phyloP scores from a whole-genome alignment of 2,797 vertebrate species.

The Eulemur albifrons region DNA sequence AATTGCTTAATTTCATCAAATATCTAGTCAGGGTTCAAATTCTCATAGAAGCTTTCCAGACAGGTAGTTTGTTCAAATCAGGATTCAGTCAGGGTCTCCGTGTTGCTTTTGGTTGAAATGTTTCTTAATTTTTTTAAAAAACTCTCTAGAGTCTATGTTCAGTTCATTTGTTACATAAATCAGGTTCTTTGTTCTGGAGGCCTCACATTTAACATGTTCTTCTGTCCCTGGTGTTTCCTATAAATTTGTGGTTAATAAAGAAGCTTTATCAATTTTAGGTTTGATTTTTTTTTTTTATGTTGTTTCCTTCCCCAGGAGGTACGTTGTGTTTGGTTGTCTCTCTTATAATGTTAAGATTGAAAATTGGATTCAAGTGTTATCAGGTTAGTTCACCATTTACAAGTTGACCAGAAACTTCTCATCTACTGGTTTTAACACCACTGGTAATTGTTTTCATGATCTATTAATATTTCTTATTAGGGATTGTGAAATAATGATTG shows the following conservation, averaged over 20 bases:
- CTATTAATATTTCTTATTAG: not conserved
- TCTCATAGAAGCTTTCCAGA: not conserved
- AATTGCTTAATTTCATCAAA: constrained; percentile 11
- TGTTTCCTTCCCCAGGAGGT: not conserved
- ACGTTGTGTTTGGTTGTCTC: not conserved
- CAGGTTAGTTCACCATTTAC: not conserved
- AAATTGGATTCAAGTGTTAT: not conserved
- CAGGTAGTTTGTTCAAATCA: not conserved
- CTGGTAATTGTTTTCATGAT: not conserved
- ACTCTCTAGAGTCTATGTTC: not conserved
- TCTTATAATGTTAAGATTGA: not conserved
- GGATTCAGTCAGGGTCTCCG: not conserved
- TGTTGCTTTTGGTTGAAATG: not conserved
- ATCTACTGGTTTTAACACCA: not conserved
- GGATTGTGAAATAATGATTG: not conserved
- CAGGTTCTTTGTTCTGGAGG: not conserved
- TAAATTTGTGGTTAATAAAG: not conserved
- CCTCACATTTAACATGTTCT: not conserved
- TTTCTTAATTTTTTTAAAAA: not conserved
- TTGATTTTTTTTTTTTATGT: not conserved
- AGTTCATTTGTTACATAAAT: not conserved
- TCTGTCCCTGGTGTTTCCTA: not conserved
- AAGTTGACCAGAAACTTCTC: not conserved
- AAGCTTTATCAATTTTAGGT: not conserved
- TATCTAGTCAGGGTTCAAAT: not conserved